Conservation (phyloP, 2,113 vertebrate genomes). For the Oryzias curvinotus region DNA sequence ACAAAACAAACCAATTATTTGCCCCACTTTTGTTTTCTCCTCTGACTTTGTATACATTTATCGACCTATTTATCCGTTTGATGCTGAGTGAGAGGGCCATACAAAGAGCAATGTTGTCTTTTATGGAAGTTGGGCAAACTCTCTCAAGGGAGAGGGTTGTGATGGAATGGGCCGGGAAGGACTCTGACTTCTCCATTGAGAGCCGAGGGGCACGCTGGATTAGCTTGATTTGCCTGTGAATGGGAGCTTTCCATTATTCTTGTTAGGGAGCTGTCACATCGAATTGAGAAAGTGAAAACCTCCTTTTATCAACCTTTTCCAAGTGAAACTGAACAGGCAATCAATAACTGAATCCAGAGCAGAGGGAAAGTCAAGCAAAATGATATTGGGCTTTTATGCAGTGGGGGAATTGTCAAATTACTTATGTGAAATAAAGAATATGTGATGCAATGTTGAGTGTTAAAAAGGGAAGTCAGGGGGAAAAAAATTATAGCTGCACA, state of each 20-base stretch:
- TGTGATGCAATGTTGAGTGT: slow-evolving; percentile 83
- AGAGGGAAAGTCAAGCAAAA: slow-evolving; percentile 95
- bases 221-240: slow-evolving; percentile 99
- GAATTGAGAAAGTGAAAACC: slow-evolving; percentile 98
- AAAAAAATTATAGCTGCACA: slow-evolving; percentile 55
- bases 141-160: slow-evolving; percentile 89
- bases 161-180: slow-evolving; percentile 93
- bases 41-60: slow-evolving; percentile 73
- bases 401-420: slow-evolving; percentile 84
- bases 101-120: slow-evolving; percentile 79
- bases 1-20: slow-evolving; percentile 69
- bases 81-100: slow-evolving; percentile 56
- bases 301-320: slow-evolving; percentile 96
- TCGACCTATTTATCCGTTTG: slow-evolving; percentile 69
- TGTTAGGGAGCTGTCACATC: slow-evolving; percentile 99
- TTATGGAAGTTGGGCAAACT: slow-evolving; percentile 83
- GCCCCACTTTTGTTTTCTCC: slow-evolving; percentile 57
- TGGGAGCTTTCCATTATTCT: slow-evolving; percentile 97
- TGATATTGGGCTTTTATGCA: slow-evolving; percentile 83
- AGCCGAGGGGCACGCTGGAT: slow-evolving; percentile 96
- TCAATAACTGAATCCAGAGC: slow-evolving; percentile 94
- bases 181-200: slow-evolving; percentile 93
- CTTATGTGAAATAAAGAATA: slow-evolving; percentile 83
- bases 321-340: slow-evolving; percentile 92
- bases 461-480: slow-evolving; percentile 44